These are phyloP conservation scores for Urechis unicinctus DNA, from an alignment of 2,888 invertebrate species.

Conservation along the genomic window DNA sequence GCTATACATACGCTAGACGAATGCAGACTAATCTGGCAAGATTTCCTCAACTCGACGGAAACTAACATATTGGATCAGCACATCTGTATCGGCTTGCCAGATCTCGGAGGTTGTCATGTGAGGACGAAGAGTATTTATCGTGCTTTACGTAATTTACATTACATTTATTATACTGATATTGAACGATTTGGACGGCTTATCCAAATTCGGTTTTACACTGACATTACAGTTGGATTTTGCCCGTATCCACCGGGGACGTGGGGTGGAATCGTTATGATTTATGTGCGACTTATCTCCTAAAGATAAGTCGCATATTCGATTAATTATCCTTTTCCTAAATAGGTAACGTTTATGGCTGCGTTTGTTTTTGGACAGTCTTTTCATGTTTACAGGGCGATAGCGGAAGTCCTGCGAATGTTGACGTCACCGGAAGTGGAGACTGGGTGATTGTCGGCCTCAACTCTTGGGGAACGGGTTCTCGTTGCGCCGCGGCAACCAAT, in stretches of 20 bases:
- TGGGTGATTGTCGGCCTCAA: slow-evolving; percentile 7
- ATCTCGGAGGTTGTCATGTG: slow-evolving; percentile 7
- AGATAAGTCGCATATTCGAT: too few species aligned
- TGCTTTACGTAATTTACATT: background rate
- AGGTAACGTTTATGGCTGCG: too few species aligned
- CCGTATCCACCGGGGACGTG: too few species aligned
- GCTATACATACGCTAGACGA: slow-evolving; percentile 4
- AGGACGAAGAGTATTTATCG: background rate
- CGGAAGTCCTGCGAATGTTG: slow-evolving; percentile 2
- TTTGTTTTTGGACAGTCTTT: background rate
- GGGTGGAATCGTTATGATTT: too few species aligned
- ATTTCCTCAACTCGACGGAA: background rate
- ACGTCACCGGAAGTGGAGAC: slow-evolving; percentile 4
- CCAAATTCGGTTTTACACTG: too few species aligned
- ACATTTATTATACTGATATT: too few species aligned
- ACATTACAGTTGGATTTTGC: too few species aligned
- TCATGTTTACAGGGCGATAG: slow-evolving; percentile 5
- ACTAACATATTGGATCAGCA: slow-evolving; percentile 7
- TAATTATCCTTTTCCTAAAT: too few species aligned
- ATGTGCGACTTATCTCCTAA: too few species aligned
- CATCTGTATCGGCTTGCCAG: slow-evolving; percentile 6
- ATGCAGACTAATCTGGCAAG: slow-evolving; percentile 5
- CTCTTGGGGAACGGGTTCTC: slow-evolving; percentile 7
- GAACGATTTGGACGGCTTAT: too few species aligned
- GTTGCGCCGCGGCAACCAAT: slow-evolving; percentile 8